These are phyloP conservation scores for Galeopterus variegatus DNA, from an alignment of 2,113 vertebrate genomes.

Conservation along the genomic window DNA sequence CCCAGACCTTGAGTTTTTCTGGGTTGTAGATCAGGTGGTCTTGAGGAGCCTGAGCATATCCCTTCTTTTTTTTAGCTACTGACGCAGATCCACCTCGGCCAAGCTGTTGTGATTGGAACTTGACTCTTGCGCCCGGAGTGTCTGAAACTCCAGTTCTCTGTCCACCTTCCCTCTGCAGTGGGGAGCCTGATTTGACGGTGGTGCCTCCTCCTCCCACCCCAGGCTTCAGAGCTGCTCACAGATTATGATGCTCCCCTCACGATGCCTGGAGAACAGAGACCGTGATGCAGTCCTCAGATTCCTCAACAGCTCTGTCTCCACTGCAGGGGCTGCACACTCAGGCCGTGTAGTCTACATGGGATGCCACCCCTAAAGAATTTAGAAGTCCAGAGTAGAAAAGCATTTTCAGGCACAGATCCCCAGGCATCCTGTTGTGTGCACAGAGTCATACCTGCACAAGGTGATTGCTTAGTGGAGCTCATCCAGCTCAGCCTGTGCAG, in stretches of 20 bases:
- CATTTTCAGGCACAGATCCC: not conserved
- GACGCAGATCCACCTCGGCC: not conserved
- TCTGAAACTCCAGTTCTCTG: not conserved
- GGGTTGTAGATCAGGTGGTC: no score
- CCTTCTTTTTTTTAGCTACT: not conserved
- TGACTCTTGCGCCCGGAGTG: not conserved
- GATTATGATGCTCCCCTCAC: not conserved
- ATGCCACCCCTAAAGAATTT: not conserved
- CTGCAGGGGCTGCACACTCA: rapidly evolving
- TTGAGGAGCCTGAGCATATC: not conserved
- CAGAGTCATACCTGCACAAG: not conserved
- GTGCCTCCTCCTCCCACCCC: not conserved
- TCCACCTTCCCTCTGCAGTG: not conserved
- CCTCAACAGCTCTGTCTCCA: not conserved
- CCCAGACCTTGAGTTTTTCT: no score
- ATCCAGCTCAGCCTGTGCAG: not conserved
- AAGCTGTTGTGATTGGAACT: no score
- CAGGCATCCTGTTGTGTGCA: not conserved
- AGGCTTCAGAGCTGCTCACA: not conserved
- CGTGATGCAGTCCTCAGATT: not conserved
- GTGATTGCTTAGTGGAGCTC: not conserved
- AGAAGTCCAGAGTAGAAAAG: not conserved
- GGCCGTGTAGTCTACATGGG: not conserved
- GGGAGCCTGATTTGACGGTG: not conserved
- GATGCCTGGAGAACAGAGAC: not conserved